Percentiles rank a stretch among this genome's conserved stretches.
phyloP scores from a whole-genome alignment of 2,888 invertebrate genomes.

The Tetragonula carbonaria region DNA sequence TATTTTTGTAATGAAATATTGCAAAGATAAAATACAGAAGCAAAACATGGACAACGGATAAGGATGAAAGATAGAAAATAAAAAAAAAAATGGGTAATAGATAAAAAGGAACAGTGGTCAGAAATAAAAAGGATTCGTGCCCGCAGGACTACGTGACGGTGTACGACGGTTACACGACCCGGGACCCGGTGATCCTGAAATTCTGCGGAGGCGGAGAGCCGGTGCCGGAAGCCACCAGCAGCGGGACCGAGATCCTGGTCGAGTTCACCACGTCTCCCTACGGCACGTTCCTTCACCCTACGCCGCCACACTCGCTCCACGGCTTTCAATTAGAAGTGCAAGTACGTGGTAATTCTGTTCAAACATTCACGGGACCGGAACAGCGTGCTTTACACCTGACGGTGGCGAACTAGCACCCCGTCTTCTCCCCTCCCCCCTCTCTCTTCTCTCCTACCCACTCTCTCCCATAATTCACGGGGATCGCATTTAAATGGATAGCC shows the following conservation, averaged over 20 bases:
- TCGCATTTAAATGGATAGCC: slow-evolving; percentile 46
- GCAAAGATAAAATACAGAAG: too few species aligned
- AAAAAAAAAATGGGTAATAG: too few species aligned
- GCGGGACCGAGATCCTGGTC: slow-evolving; percentile 94
- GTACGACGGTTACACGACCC: slow-evolving; percentile 94
- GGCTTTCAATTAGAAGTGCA: slow-evolving; percentile 95
- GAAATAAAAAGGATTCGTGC: not conserved
- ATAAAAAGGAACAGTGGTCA: not conserved
- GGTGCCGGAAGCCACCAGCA: slow-evolving; percentile 93
- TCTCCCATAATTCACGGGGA: slow-evolving; percentile 19
- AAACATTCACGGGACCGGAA: slow-evolving; percentile 49
- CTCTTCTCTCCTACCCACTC: too few species aligned
- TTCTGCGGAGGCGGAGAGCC: slow-evolving; percentile 96
- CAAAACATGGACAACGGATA: not conserved
- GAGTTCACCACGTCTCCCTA: slow-evolving; percentile 96
- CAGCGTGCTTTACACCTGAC: slow-evolving; percentile 46
- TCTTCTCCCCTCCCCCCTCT: too few species aligned
- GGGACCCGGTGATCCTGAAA: slow-evolving; percentile 94
- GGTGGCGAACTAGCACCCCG: slow-evolving; percentile 1
- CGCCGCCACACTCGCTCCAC: slow-evolving; percentile 91
- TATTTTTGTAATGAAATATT: too few species aligned
- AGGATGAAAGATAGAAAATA: not conserved
- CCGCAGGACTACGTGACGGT: slow-evolving; percentile 92
- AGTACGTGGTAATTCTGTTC: slow-evolving; percentile 81
- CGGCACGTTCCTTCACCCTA: slow-evolving; percentile 94